Conservation (phyloP, 2,888 invertebrate species). For the Hipparchia semele region DNA sequence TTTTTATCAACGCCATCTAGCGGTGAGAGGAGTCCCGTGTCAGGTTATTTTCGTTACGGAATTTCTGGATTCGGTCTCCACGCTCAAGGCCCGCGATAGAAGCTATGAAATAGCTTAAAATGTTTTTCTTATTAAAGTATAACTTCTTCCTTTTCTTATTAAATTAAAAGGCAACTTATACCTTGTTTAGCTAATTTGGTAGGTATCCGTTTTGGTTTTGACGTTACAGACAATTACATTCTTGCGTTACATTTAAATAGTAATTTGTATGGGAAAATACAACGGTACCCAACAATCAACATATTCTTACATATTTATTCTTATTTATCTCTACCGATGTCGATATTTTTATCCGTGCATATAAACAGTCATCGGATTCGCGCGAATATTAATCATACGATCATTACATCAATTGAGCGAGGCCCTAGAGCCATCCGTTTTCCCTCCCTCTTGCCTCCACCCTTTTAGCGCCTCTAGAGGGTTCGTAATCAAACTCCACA, state of each 20-base stretch:
- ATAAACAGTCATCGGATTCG: constrained; percentile 21
- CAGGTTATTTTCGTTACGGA: too few species aligned
- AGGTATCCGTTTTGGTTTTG: neutral
- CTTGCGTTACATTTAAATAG: neutral
- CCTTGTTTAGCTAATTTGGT: neutral
- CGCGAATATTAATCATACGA: constrained; percentile 61
- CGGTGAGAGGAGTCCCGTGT: too few species aligned
- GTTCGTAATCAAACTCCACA: constrained; percentile 68
- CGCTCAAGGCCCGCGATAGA: too few species aligned
- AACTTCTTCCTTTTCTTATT: too few species aligned
- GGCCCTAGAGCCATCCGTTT: constrained; percentile 58
- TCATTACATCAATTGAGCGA: constrained; percentile 60
- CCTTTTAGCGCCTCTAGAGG: constrained; percentile 68
- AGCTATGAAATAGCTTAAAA: too few species aligned
- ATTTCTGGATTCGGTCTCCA: too few species aligned
- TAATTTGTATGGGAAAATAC: neutral
- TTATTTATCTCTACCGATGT: neutral
- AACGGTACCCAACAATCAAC: too few species aligned
- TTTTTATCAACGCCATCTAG: too few species aligned
- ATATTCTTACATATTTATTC: too few species aligned
- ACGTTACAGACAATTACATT: neutral
- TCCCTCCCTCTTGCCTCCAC: constrained; percentile 62
- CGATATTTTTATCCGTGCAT: neutral
- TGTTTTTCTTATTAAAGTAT: too few species aligned
- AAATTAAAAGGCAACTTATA: neutral